phyloP scores from a whole-genome alignment of 2,797 vertebrate genomes.

The Loris lydekkerianus region DNA sequence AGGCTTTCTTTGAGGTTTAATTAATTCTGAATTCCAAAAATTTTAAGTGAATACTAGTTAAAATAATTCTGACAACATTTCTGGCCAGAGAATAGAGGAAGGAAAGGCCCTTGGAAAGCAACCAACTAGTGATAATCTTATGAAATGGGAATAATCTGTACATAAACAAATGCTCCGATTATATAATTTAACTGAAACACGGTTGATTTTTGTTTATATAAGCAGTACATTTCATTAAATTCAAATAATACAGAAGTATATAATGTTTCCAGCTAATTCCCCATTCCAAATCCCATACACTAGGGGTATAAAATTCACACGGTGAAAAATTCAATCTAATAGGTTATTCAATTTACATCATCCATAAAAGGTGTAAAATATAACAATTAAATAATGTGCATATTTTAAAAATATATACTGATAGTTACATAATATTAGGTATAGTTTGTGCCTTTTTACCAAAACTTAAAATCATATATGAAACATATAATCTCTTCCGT shows the following conservation, averaged over 20 bases:
- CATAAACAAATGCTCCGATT: conserved; percentile 16
- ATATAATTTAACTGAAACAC: conserved; percentile 22
- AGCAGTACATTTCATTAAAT: conserved; percentile 16
- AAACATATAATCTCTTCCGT: conserved; percentile 24
- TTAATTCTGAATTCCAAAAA: conserved; percentile 54
- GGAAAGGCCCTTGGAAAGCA: not conserved
- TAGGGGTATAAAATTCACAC: not conserved
- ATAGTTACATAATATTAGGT: not conserved
- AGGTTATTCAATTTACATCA: conserved; percentile 49
- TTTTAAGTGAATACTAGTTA: conserved; percentile 22
- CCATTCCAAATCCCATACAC: not conserved
- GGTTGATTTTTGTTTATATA: conserved; percentile 57
- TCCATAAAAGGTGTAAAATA: not conserved
- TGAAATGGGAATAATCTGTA: not conserved
- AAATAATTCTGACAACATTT: not conserved
- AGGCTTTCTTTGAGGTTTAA: conserved; percentile 26
- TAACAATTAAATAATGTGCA: conserved; percentile 16
- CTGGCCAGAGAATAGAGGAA: not conserved
- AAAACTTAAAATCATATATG: conserved; percentile 19
- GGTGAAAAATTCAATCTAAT: conserved; percentile 26
- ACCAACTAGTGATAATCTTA: not conserved
- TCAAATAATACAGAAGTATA: conserved; percentile 37
- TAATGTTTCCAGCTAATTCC: conserved; percentile 34
- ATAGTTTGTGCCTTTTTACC: not conserved
- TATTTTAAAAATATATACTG: conserved; percentile 40